These are phyloP conservation scores for Cotesia congregata DNA, from an alignment of 2,888 invertebrate species.

Conservation along the genomic window DNA sequence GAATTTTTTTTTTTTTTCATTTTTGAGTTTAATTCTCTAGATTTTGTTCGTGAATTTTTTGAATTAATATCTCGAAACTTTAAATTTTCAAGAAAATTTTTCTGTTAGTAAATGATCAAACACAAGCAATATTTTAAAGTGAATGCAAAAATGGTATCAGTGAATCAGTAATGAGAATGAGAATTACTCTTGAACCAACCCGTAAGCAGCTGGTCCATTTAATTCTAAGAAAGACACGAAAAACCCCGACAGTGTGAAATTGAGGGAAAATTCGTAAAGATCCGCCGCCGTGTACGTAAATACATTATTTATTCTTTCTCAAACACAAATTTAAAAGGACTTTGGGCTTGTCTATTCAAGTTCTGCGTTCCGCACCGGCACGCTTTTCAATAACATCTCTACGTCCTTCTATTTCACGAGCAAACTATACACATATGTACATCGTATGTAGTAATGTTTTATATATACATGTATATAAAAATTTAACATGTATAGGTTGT, in stretches of 20 bases:
- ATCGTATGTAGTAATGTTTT: not conserved
- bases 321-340: conserved; percentile 21
- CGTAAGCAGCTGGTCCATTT: conserved; percentile 27
- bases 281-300: conserved; percentile 14
- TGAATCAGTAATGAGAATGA: not conserved
- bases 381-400: conserved; percentile 54
- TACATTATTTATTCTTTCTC: conserved; percentile 17
- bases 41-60: too few species aligned
- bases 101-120: too few species aligned
- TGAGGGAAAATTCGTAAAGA: conserved; percentile 43
- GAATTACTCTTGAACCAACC: not conserved
- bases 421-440: not conserved
- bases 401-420: conserved; percentile 36
- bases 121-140: too few species aligned
- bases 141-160: too few species aligned
- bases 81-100: too few species aligned
- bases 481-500: not conserved
- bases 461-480: conserved; percentile 12
- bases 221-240: not conserved
- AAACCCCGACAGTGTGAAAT: conserved; percentile 42
- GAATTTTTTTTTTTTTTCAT: too few species aligned
- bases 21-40: too few species aligned
- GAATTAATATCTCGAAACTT: too few species aligned
- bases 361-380: conserved; percentile 55
- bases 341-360: conserved; percentile 48